Conservation (phyloP, 1,140 invertebrate genomes). For the Conus ventricosus region DNA sequence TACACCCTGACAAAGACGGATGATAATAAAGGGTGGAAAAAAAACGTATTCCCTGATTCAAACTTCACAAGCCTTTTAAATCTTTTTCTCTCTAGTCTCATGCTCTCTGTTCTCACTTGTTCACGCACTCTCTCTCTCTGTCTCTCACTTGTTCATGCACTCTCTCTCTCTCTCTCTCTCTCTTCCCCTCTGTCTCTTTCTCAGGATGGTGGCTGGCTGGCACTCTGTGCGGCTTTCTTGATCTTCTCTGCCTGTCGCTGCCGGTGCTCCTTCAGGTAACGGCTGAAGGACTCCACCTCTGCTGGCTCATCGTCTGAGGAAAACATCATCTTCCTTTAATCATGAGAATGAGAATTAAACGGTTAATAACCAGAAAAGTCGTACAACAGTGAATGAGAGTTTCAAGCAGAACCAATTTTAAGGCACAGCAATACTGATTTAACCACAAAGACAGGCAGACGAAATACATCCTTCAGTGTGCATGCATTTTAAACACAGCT, state of each 20-base stretch:
- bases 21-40: too few relatives aligned
- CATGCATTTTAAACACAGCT: too few relatives aligned
- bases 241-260: conserved; percentile 25
- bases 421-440: too few relatives aligned
- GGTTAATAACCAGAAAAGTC: too few relatives aligned
- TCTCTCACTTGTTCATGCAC: neutral
- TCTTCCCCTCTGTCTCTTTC: conserved; percentile 9
- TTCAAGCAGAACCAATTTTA: neutral
- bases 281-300: conserved; percentile 19
- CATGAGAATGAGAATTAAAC: neutral
- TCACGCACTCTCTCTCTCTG: neutral
- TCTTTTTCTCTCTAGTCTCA: conserved; percentile 9
- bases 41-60: too few relatives aligned
- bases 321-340: neutral
- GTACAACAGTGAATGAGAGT: neutral
- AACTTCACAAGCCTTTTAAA: neutral
- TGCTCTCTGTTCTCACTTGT: neutral
- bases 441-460: too few relatives aligned
- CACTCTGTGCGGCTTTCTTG: neutral
- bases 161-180: neutral
- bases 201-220: neutral
- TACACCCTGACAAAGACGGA: too few relatives aligned
- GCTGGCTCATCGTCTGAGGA: neutral
- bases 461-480: too few relatives aligned
- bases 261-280: conserved; percentile 15